Evolutionary conservation across 2,888 invertebrate species (phyloP), one percentile per base, ranked within the genome.

Genomic region (Temnothorax rugatulus): DNA sequence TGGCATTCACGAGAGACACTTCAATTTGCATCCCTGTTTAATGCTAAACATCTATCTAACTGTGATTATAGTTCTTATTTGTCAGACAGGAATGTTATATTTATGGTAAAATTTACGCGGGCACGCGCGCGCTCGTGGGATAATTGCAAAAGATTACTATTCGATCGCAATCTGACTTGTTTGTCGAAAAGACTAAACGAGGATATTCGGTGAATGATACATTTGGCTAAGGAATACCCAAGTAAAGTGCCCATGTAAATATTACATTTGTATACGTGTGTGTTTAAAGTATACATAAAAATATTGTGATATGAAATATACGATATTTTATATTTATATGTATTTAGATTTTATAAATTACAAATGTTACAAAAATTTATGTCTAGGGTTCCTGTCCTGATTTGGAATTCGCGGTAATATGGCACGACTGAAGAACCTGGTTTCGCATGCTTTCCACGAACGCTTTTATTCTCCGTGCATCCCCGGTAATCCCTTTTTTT

Each of bases 1-100:
- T 18, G 4, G 44, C 11, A 52, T 34, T 41, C 41, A 25, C 38
- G 18, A 64, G 64, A 41, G 38, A 76, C 50, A 18, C 38, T 76
- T 4, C 25, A 76, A 52, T 76, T 76, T 76, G 29, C 76, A 76
- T 76, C n/a, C 11, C 38, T 18, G 38, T 76, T 64, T 38, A 64
- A 76, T 47, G 63, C 21, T 38, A 50, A 76, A 73, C 7, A 73
- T 52, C 25, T 4, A 41, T 38, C 11, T 8, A 25, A n/a, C 44
- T 59, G n/a, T 50, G 63, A 63, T 75, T 63, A 15, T 38, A 18
- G 9, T n/a, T 63, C 21, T 18, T 63, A 50, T 15, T 63, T 21
- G 21, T 29, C 75, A 54, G 47, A 63, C 47, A 50, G n/a, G 7
- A 38, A 38, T 5, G 47, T 50, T 63, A 38, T 38, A 21, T 63